These are phyloP conservation scores for Halcyon senegalensis DNA, from an alignment of 2,113 vertebrate genomes.

Conservation along the genomic window DNA sequence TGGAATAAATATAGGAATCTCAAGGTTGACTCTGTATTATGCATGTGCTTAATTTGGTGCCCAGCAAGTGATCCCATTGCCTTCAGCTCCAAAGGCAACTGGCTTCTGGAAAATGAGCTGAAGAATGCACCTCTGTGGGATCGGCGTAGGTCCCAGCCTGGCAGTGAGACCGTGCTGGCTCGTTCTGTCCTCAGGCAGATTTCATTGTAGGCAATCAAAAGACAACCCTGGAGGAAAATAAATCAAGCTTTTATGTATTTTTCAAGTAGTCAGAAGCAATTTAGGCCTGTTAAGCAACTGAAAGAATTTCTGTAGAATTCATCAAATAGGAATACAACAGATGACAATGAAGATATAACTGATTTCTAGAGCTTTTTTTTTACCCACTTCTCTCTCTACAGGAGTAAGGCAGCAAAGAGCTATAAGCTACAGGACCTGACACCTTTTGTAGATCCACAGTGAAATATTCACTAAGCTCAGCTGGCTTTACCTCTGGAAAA, in stretches of 20 bases:
- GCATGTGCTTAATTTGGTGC: background rate
- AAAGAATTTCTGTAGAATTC: background rate
- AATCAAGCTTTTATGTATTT: background rate
- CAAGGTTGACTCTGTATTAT: background rate
- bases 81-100: background rate
- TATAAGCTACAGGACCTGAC: background rate
- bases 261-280: background rate
- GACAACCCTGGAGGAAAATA: background rate
- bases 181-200: background rate
- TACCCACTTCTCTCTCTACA: background rate
- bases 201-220: background rate
- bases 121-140: background rate
- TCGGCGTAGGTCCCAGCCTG: accelerated
- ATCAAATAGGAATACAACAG: background rate
- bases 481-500: background rate
- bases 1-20: background rate
- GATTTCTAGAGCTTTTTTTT: background rate
- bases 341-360: background rate
- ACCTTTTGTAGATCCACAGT: background rate
- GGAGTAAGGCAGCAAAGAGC: background rate
- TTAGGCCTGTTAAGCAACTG: background rate
- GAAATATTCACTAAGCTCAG: background rate
- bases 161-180: accelerated
- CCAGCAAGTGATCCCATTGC: background rate
- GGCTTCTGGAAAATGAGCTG: background rate